Evolutionary conservation across 1,140 invertebrate genomes (phyloP).

Genomic region (Ceratitis capitata): DNA sequence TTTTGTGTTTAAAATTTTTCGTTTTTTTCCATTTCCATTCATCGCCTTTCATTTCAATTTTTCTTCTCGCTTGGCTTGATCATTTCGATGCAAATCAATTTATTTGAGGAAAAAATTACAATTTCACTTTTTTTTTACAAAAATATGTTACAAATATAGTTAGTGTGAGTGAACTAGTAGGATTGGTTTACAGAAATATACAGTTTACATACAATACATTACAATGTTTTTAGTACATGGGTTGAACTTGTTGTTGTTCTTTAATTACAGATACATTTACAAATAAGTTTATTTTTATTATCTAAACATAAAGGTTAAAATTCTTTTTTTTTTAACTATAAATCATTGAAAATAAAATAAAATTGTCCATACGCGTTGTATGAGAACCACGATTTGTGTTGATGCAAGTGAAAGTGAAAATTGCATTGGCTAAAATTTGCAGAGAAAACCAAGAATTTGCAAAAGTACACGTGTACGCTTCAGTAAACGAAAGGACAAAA

Average conservation of each 20-base stretch:
- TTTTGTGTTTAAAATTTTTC: background rate
- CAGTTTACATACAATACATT: background rate
- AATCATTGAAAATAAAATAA: background rate
- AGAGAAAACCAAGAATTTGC: no score
- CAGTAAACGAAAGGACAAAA: no score
- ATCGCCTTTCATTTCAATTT: background rate
- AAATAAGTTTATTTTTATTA: background rate
- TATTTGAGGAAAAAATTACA: conserved; percentile 2
- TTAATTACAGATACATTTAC: background rate
- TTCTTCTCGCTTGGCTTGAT: background rate
- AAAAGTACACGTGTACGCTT: no score
- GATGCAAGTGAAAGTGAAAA: background rate
- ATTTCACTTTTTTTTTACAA: conserved; percentile 22
- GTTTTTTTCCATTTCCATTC: background rate
- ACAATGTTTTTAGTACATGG: background rate
- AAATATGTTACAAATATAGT: conserved; percentile 31
- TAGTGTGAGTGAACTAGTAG: conserved; percentile 22
- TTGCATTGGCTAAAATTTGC: no score
- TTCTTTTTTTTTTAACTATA: no score
- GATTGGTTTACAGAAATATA: conserved; percentile 18
- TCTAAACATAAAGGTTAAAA: background rate
- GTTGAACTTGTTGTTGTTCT: background rate
- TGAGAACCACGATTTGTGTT: background rate
- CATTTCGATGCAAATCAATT: conserved; percentile 17
- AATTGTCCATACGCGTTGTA: background rate